Evolutionary conservation across 35 echinoderm and acorn worm species (phyloP), one percentile per base, ranked within the genome.

Genomic region (Heliocidaris erythrogramma): DNA sequence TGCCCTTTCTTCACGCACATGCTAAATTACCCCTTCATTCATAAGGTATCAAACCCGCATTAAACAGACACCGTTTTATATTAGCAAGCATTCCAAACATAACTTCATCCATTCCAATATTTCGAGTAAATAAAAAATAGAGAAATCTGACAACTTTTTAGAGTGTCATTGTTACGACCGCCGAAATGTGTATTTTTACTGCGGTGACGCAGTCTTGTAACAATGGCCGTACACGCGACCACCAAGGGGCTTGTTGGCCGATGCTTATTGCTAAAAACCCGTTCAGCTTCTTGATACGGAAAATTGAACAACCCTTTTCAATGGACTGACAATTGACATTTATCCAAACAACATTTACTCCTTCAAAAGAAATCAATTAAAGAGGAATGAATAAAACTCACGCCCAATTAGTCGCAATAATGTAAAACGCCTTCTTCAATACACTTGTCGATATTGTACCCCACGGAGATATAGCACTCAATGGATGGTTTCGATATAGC

Each of bases 241-340:
- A 89, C 87, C 87, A 47, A 48, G 87, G 87, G 87, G 87, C 87
- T 47, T 89, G 87, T 89, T 89, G 87, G 31, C 87, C 87, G 87
- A 89, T 89, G 87, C 14, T 89, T 89, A 32, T 48, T 89, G 87
- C 31, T 9, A 32, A 47, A 89, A 47, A 16, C 32, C 31, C 29
- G 47, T 13, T 47, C 87, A 48, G 47, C 47, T 89, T 48, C 87
- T 31, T 48, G 31, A 48, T 47, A 89, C 47, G 87, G 87, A 89
- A 89, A 89, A 89, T 89, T 89, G 31, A 89, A 89, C 87, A 89
- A 89, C 47, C 29, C 30, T 32, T 48, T 16, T 89, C 47, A 47
- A 89, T 89, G 47, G 87, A 47, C 87, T 89, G 12, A 89, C 87
- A 32, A 89, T 48, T 89, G 87, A 89, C 87, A 89, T 89, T 89